Base-by-base conservation (phyloP, 2,888 invertebrate species). In the Tenthredo mesomela region DNA sequence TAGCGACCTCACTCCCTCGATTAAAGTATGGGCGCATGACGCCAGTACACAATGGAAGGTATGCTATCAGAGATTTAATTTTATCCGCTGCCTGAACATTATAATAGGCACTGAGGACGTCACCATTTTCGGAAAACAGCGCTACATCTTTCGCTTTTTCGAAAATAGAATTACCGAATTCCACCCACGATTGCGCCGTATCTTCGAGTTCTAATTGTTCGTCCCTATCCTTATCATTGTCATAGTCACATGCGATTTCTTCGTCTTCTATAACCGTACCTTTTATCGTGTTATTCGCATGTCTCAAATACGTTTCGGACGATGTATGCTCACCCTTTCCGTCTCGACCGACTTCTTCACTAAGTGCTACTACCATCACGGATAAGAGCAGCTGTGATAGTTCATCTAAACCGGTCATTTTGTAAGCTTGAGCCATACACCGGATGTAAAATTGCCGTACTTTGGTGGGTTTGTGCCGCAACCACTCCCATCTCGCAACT, bases 341-440 rank as follows among this genome's bases (percentile, higher is more conserved):
- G 65, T 86, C 82, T 12, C 25, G 84, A 21, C 86, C 86, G n/a
- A 85, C 84, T 67, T 84, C 43, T 40, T 84, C 85, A 82, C 87
- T 87, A n/a, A n/a, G n/a, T n/a, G n/a, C n/a, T n/a, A n/a, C n/a
- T n/a, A n/a, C n/a, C n/a, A n/a, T n/a, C n/a, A n/a, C n/a, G n/a
- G n/a, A n/a, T n/a, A n/a, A n/a, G n/a, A n/a, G n/a, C n/a, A n/a
- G n/a, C n/a, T n/a, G n/a, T n/a, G n/a, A n/a, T n/a, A n/a, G n/a
- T n/a, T n/a, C n/a, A n/a, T n/a, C n/a, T n/a, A n/a, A n/a, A n/a
- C n/a, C n/a, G n/a, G n/a, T n/a, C n/a, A n/a, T n/a, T n/a, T n/a
- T n/a, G n/a, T n/a, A n/a, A n/a, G n/a, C n/a, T n/a, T n/a, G n/a
- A n/a, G n/a, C n/a, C n/a, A n/a, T n/a, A n/a, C n/a, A n/a, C n/a